A percentile compares a stretch with the other conserved stretches of the same genome.
Conservation (phyloP, 2,113 vertebrate species). For the Ochotona curzoniae region DNA sequence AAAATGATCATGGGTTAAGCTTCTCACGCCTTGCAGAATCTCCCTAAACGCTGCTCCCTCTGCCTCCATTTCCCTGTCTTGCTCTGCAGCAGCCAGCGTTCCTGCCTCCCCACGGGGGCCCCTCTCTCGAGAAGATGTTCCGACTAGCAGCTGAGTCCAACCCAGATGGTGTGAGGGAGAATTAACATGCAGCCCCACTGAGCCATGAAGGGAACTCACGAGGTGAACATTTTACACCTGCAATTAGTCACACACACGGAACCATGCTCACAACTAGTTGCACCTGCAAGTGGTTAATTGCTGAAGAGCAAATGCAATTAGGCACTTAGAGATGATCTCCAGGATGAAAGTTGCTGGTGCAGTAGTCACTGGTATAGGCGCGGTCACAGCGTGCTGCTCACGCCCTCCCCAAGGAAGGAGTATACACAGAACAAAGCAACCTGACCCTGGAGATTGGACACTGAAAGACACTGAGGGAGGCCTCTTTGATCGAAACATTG, state of each 20-base stretch:
- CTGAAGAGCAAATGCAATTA: conserved; percentile 80
- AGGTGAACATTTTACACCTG: conserved; percentile 75
- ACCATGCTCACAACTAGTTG: conserved; percentile 75
- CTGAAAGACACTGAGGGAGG: background rate
- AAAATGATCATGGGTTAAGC: background rate
- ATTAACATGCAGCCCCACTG: conserved; percentile 63
- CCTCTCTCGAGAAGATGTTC: background rate
- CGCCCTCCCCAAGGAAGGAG: background rate
- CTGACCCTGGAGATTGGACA: background rate
- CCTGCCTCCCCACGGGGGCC: rapidly evolving
- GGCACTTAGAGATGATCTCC: conserved; percentile 64
- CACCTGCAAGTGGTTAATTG: conserved; percentile 79
- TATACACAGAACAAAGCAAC: conserved; percentile 11
- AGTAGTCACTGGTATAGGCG: conserved; percentile 12
- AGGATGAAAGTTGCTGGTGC: conserved; percentile 44
- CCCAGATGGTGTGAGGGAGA: conserved; percentile 47
- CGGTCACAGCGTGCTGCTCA: background rate
- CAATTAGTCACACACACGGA: conserved; percentile 78
- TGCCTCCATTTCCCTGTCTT: background rate
- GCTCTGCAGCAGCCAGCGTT: background rate
- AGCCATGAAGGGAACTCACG: conserved; percentile 70
- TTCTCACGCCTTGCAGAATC: background rate
- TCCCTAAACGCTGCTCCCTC: background rate
- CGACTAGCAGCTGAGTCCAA: background rate
- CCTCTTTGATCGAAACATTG: conserved; percentile 42